Base-by-base conservation (phyloP, 2,113 vertebrate species). In the Phyllostomus hastatus region DNA sequence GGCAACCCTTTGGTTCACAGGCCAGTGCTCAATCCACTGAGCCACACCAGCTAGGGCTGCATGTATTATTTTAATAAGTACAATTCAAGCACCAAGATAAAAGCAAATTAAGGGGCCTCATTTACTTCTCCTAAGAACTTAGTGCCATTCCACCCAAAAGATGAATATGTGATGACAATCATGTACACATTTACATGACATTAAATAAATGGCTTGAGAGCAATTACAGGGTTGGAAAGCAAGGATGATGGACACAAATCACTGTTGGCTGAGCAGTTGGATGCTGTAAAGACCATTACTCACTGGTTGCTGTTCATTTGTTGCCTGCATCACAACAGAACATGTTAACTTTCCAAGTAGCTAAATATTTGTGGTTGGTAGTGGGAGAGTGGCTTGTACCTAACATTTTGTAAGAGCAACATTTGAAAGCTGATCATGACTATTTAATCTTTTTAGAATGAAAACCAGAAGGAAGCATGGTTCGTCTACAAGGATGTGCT, bases 31-130 rank as follows among this genome's bases (percentile, higher is more conserved):
- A 24, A 24, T 59, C 57, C 57, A 59, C 57, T 59, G 57, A 59
- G 57, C 57, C 22, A 24, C 20, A 59, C 20, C 57, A 59, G 20
- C 57, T 22, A 59, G 57, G 57, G 19, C 8, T 24, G 94, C 75
- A 50, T 91, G 22, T 46, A 41, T 87, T 86, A 92, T 96, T 97
- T 98, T 95, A 97, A 48, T 94, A 94, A 95, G 90, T 41, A 95
- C 73, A 91, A 70, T 94, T 72, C 81, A 88, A 97, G 76, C 17
- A 97, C 88, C 41, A 78, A 93, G 54, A 82, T 91, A 92, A 98
- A 96, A 97, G 81, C 67, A 94, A 96, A 97, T 96, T 88, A 95
- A 96, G 90, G 57, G 46, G 59, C 31, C 22, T 14, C 31, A 97
- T 98, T 95, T 97, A 76, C 96, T 96, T 97, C 69, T 72, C 26